Evolutionary conservation across 2,888 invertebrate species (phyloP), one percentile per base, ranked within the genome.

Genomic region (Megaustenia siamemsis): DNA sequence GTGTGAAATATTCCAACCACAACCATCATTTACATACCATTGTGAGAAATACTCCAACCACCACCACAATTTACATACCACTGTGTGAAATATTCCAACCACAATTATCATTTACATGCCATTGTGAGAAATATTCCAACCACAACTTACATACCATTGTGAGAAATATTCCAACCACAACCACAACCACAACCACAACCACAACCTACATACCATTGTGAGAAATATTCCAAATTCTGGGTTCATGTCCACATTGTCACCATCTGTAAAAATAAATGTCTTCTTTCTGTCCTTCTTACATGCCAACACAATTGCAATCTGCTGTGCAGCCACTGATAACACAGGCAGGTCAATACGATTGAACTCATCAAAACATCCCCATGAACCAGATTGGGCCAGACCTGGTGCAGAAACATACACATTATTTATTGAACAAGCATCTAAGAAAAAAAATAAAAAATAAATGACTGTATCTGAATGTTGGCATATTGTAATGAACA

Each of bases 141-240:
- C n/a, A n/a, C n/a, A n/a, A n/a, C n/a, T n/a, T n/a, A n/a, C n/a
- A n/a, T n/a, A n/a, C n/a, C n/a, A n/a, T n/a, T n/a, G n/a, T n/a
- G n/a, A n/a, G n/a, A n/a, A n/a, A n/a, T n/a, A n/a, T n/a, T n/a
- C n/a, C 21, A 38, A 49, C 10, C 35, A n/a, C 21, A 49, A 38
- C 35, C 0, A 24, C 21, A 66, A 66, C 6, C 8, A 75, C 38
- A 40, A 6, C 28, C 6, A 32, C 28, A 69, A 24, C 38, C 24
- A 1, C 28, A n/a, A 4, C 49, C 21, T 1, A 69, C 90, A 76
- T 94, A 97, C 98, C 98, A 99, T 98, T 56, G 99, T 99, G 87
- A 99, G 97, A 93, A 99, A 99, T 90, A 99, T 98, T 60, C 99
- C 99, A 94, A 98, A 98, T 94, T 99, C 98, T 0, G 97, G 96